Conservation (phyloP, 1,140 invertebrate species). For the Sitobion miscanthi region DNA sequence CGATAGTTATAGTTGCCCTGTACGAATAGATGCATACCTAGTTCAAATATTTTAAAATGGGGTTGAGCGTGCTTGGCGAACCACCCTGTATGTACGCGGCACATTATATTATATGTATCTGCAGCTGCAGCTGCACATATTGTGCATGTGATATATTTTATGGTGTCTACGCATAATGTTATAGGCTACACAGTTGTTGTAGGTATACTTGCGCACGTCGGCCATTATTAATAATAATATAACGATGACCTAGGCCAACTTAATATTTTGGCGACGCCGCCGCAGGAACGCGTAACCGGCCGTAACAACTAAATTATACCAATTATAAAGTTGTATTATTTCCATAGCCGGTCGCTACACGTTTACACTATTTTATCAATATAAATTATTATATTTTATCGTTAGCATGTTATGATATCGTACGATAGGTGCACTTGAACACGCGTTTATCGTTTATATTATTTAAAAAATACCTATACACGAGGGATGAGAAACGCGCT, state of each 20-base stretch:
- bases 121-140: background rate
- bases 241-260: background rate
- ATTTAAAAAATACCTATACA: background rate
- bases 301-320: background rate
- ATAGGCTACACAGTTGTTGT: background rate
- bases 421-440: background rate
- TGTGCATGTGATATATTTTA: background rate
- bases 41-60: background rate
- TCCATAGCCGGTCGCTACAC: background rate
- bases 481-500: too few relatives aligned
- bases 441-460: background rate
- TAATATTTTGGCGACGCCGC: background rate
- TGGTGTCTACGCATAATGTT: background rate
- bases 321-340: background rate
- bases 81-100: too few relatives aligned
- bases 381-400: background rate
- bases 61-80: background rate
- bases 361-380: background rate
- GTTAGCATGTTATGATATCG: background rate
- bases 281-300: slow-evolving; percentile 1
- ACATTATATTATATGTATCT: background rate
- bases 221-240: slow-evolving; percentile 1
- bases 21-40: background rate
- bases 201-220: background rate
- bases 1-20: background rate